A percentile compares a stretch with the other conserved stretches of the same genome.
phyloP scores from a whole-genome alignment of 2,113 vertebrate species.

The Elephas maximus region DNA sequence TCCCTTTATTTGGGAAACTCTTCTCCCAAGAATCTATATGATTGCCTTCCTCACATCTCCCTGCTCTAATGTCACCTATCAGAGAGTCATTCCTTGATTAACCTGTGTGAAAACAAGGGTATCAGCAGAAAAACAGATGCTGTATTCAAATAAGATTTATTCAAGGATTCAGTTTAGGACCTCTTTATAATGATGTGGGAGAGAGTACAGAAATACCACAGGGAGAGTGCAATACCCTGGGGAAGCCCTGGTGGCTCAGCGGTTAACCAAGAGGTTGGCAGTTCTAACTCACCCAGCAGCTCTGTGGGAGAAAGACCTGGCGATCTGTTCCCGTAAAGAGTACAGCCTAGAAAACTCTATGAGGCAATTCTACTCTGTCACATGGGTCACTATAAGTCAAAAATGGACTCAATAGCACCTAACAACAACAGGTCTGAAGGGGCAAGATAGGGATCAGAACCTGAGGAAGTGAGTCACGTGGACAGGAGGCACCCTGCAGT shows the following conservation, averaged over 20 bases:
- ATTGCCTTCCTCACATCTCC: background rate
- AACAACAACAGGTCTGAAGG: background rate
- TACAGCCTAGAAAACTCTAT: background rate
- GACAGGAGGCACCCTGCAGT: background rate
- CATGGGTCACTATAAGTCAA: background rate
- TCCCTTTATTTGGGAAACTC: background rate
- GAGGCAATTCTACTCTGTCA: background rate
- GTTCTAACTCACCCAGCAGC: background rate
- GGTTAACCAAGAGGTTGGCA: background rate
- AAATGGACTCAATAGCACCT: background rate
- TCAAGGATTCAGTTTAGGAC: background rate
- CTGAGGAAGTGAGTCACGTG: background rate
- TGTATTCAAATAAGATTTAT: background rate
- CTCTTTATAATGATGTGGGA: background rate
- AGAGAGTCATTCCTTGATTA: slow-evolving; percentile 2
- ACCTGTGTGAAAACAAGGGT: background rate
- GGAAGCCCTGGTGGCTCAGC: background rate
- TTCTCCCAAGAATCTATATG: background rate
- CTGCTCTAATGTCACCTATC: background rate
- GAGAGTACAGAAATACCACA: background rate
- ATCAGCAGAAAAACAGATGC: background rate
- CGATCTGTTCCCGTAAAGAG: background rate
- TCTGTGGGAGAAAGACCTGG: background rate
- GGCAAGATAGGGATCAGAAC: background rate
- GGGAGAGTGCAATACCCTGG: background rate